Conservation (phyloP, 1,140 invertebrate genomes). For the Pseudobourletiella spinata region DNA sequence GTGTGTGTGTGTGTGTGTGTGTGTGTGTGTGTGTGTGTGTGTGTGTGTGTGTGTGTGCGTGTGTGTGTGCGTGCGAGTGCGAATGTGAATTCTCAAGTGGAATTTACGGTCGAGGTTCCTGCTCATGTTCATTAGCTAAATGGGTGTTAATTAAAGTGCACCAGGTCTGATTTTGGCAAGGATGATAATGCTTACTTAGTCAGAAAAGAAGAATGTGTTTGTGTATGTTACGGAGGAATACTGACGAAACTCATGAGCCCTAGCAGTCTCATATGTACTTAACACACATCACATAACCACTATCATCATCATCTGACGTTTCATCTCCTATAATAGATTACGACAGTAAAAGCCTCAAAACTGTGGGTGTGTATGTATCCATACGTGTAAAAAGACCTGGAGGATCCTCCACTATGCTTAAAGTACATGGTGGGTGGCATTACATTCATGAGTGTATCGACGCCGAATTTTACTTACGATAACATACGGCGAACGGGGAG, state of each 20-base stretch:
- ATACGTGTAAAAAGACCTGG: too few species aligned
- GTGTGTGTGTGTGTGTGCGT: too few species aligned
- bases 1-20: too few species aligned
- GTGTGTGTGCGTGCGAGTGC: too few species aligned
- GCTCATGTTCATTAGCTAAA: constrained; percentile 5
- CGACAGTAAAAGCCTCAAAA: too few species aligned
- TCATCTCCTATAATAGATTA: not conserved
- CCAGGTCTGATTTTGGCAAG: constrained; percentile 3
- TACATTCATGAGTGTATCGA: not conserved
- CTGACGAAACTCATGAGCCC: not conserved
- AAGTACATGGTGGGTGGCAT: not conserved
- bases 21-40: too few species aligned
- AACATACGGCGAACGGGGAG: not conserved
- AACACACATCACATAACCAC: not conserved
- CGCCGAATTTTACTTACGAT: not conserved
- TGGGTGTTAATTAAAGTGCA: constrained; percentile 10
- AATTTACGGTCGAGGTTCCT: not conserved
- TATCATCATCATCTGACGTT: not conserved
- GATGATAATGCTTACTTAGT: not conserved
- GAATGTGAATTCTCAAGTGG: too few species aligned
- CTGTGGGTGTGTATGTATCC: too few species aligned
- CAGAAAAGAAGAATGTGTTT: not conserved
- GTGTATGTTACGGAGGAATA: too few species aligned
- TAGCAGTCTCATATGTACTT: not conserved
- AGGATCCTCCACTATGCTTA: too few species aligned